phyloP scores from a whole-genome alignment of 1,140 invertebrate genomes.

The Diprion similis region DNA sequence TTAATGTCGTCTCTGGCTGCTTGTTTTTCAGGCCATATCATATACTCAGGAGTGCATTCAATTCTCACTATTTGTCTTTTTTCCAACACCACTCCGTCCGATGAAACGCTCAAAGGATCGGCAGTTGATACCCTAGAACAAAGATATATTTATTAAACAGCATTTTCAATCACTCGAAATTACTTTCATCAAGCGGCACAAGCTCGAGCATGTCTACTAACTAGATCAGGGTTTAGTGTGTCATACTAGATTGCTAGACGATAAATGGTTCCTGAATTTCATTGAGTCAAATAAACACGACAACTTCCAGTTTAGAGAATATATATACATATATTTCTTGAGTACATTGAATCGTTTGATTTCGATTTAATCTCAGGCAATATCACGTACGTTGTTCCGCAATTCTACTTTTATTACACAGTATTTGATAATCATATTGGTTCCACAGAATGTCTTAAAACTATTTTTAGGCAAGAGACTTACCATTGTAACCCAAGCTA shows the following conservation, averaged over 20 bases:
- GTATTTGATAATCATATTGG: too few relatives aligned
- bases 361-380: too few relatives aligned
- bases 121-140: slow-evolving; percentile 36
- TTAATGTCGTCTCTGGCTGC: neutral
- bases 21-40: slow-evolving; percentile 16
- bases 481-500: neutral
- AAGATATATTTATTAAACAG: slow-evolving; percentile 10
- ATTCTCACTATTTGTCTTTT: neutral
- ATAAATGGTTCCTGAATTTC: too few relatives aligned
- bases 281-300: too few relatives aligned
- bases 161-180: neutral
- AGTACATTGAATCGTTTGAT: neutral
- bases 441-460: neutral
- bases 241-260: too few relatives aligned
- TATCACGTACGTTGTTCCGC: too few relatives aligned
- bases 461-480: neutral
- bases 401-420: too few relatives aligned
- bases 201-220: too few relatives aligned
- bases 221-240: too few relatives aligned
- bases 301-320: too few relatives aligned
- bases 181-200: too few relatives aligned
- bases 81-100: neutral
- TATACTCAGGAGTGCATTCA: slow-evolving; percentile 6
- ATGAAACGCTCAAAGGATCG: slow-evolving; percentile 31
- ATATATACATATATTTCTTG: neutral